A percentile compares a stretch with the other conserved stretches of the same genome.
These are phyloP conservation scores for Caenorhabditis sp. DNA, from an alignment of 2,888 invertebrate species.

Conservation along the genomic window DNA sequence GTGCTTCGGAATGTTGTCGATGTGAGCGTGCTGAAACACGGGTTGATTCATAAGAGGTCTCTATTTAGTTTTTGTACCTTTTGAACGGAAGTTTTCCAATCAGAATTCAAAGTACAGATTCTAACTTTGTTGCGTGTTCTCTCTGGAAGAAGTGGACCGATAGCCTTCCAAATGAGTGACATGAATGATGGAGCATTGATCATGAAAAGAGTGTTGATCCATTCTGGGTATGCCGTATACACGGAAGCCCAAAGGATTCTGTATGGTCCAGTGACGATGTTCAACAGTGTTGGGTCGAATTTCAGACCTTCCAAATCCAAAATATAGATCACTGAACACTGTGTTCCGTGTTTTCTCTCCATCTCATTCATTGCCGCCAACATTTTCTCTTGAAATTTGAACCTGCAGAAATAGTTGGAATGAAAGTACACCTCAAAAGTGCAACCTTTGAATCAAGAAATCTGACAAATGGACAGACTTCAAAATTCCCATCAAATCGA, in stretches of 20 bases:
- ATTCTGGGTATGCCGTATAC: constrained; percentile 79
- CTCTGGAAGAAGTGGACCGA: constrained; percentile 77
- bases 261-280: constrained; percentile 79
- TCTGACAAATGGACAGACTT: constrained; percentile 75
- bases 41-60: not conserved
- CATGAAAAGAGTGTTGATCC: constrained; percentile 75
- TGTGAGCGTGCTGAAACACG: constrained; percentile 67
- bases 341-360: constrained; percentile 72
- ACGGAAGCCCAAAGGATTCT: constrained; percentile 78
- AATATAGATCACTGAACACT: constrained; percentile 75
- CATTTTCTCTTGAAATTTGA: constrained; percentile 76
- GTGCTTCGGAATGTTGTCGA: constrained; percentile 75
- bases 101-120: constrained; percentile 69
- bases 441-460: constrained; percentile 73
- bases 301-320: constrained; percentile 78
- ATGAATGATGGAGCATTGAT: constrained; percentile 79
- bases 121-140: constrained; percentile 76
- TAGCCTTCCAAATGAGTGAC: constrained; percentile 77
- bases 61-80: constrained; percentile 54
- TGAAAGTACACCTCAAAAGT: not conserved
- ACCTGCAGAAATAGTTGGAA: constrained; percentile 39
- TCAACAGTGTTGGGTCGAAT: constrained; percentile 75
- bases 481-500: constrained; percentile 78
- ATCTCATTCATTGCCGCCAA: constrained; percentile 74
- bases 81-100: constrained; percentile 70